Percentiles rank a stretch among this genome's conserved stretches.
Evolutionary conservation across 2,113 vertebrate genomes (phyloP).

Genomic region (Sinocyclocheilus grahami): DNA sequence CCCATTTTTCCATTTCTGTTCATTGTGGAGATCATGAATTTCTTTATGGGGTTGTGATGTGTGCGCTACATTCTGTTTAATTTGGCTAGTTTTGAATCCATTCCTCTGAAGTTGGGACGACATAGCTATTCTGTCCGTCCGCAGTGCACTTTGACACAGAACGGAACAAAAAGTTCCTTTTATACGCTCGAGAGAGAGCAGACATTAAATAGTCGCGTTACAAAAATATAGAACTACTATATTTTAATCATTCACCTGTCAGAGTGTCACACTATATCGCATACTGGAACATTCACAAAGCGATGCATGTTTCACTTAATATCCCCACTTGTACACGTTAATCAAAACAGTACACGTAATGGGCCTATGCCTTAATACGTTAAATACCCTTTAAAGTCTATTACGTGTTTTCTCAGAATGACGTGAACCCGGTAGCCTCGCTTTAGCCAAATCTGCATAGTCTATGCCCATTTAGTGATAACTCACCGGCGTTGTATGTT

Average conservation of each 20-base stretch:
- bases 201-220: constrained; percentile 30
- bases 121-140: constrained; percentile 60
- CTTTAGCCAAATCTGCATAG: constrained; percentile 26
- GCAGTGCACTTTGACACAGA: constrained; percentile 70
- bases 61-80: constrained; percentile 52
- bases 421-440: constrained; percentile 8
- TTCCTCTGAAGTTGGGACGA: constrained; percentile 37
- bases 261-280: not conserved
- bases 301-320: constrained; percentile 27
- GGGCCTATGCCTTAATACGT: not conserved
- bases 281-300: constrained; percentile 29
- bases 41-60: not conserved
- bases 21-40: not conserved
- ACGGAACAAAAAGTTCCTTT: not conserved
- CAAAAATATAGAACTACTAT: constrained; percentile 47
- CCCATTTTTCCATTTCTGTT: constrained; percentile 27
- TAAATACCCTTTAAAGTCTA: constrained; percentile 8
- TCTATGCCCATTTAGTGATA: constrained; percentile 14
- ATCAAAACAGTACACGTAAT: constrained; percentile 12
- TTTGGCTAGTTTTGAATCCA: constrained; percentile 46
- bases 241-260: constrained; percentile 33
- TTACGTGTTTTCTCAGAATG: constrained; percentile 22
- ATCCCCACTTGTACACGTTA: constrained; percentile 39
- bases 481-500: not conserved
- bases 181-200: not conserved